Conservation (phyloP, 1,140 invertebrate genomes). For the Lepidurus packardi region DNA sequence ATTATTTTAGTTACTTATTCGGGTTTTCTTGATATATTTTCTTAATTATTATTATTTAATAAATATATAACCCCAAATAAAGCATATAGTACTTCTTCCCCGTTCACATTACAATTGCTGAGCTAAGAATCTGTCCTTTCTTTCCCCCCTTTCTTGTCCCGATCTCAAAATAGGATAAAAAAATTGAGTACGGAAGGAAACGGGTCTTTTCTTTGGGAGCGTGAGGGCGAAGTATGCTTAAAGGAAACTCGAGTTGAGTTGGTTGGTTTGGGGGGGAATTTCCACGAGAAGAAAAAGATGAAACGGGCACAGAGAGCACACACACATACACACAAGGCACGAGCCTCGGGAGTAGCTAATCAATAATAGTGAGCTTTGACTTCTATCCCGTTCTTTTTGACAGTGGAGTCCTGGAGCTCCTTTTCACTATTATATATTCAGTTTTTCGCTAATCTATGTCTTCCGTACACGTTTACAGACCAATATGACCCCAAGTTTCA, state of each 20-base stretch:
- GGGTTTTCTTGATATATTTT: no score
- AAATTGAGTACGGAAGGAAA: not conserved
- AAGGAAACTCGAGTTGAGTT: not conserved
- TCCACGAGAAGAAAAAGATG: not conserved
- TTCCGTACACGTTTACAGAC: constrained; percentile 10
- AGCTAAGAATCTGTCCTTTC: not conserved
- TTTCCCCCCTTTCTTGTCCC: not conserved
- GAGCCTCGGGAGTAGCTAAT: constrained; percentile 15
- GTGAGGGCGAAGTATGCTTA: not conserved
- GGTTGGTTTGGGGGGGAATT: not conserved
- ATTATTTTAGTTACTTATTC: no score
- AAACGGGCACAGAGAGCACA: not conserved
- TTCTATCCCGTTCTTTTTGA: constrained; percentile 10
- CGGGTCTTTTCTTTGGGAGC: not conserved
- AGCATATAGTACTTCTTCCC: no score
- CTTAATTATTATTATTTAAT: no score
- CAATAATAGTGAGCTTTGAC: constrained; percentile 19
- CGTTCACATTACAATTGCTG: not conserved
- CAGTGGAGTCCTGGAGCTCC: not conserved
- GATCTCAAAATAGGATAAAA: not conserved
- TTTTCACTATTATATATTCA: not conserved
- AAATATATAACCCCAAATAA: no score
- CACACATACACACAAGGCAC: not conserved
- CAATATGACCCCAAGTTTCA: not conserved
- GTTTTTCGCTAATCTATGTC: no score